Evolutionary conservation across 2,888 invertebrate species (phyloP), one percentile per base, ranked within the genome.

Genomic region (Aspidiotus rigidus): DNA sequence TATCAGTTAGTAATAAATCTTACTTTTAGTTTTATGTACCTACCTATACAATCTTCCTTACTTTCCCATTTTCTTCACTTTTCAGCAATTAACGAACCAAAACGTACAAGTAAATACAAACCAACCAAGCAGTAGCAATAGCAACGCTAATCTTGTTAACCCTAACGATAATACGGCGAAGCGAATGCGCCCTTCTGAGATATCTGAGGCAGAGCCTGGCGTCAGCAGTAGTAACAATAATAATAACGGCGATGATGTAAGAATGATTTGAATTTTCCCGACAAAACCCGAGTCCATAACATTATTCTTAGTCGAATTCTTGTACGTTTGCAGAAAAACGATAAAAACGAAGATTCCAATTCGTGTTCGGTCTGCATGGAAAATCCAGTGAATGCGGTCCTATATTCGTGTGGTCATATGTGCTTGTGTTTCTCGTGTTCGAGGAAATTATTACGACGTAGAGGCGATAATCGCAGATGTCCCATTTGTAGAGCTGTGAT

Each of bases 381-480:
- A 77, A 87, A 92, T 74, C 85, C 87, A 44, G 92, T 96, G 72
- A 93, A 98, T 80, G 90, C 93, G 72, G 97, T 96, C 1, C 80
- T 95, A 17, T 98, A 98, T 79, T 93, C 91, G 83, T 99, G 99
- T 78, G 98, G 99, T 55, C 98, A 99, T 80, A 95, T 98, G 94
- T 98, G 98, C 78, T 94, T 98, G 94, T 99, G 98, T 77, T 96
- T 91, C 78, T 84, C 90, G 49, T 98, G 98, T 80, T 97, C 97
- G 0, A 84, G 90, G 59, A 90, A 93, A 74, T 91, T 92, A 76
- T 93, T 92, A 92, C 83, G 89, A 70, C 90, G 91, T 28, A 87
- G 88, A 75, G 91, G 91, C 0, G 92, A 91, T 56, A 93, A 92
- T 7, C 90, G 91, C 74, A 56, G 56, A 7, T 98, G 98, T 78